Base-by-base conservation (phyloP, 2,888 invertebrate species). In the Protonemura montana region DNA sequence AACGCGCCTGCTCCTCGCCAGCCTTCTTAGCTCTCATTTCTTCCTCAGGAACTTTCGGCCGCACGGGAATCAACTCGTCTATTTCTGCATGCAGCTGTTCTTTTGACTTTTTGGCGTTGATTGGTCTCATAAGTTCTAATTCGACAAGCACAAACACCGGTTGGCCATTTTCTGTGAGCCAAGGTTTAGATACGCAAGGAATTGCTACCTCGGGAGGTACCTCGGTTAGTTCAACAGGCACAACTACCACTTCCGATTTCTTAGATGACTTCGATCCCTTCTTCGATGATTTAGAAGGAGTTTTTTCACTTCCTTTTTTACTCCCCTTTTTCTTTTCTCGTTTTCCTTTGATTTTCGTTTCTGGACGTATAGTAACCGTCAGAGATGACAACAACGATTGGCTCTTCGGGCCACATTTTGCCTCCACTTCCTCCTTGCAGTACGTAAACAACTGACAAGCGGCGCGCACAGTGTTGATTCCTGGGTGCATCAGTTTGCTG, bases 81-180 rank as follows among this genome's bases (percentile, higher is more conserved):
- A 83, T 26, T 25, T 83, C 59, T 42, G 25, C 21, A 13, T 59
- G 88, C 26, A 91, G 85, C 87, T 91, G 91, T 87, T 91, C 90
- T 3, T 91, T 59, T 21, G 89, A 87, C 87, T 89, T 87, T 87
- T 89, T 88, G 29, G 89, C 88, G 26, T 88, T 87, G 10, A 91
- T 86, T 0, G 91, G 90, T 76, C 89, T 89, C 35, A 89, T 88
- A 27, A 91, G 87, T 88, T 91, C 91, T 16, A 92, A 89, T 89
- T 91, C 91, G 0, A 91, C 86, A 26, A 91, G 88, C 29, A 91
- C 89, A 87, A 91, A 91, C 35, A 91, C 90, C 28, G 89, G 90
- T 85, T 89, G 87, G 13, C 90, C 91, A 13, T 89, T 87, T 86
- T 91, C 91, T 85, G 90, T 89, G 87, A 89, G 90, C 10, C 91